Conservation (phyloP, 1,140 invertebrate genomes). For the Calliopsis andreniformis region DNA sequence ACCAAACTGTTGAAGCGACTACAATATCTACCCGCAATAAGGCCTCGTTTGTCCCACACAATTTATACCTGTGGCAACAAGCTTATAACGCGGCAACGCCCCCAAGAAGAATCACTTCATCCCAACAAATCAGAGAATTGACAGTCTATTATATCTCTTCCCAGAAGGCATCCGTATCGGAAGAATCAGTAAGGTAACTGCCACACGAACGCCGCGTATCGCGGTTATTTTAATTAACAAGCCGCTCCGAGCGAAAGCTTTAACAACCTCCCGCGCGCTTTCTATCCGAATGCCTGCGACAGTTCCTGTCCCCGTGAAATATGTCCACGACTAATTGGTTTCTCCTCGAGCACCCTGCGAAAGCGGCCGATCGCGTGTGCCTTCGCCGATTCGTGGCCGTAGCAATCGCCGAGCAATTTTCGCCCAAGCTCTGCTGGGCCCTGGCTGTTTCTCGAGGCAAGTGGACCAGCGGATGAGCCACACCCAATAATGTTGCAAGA, state of each 20-base stretch:
- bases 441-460: not conserved
- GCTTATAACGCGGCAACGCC: too few species aligned
- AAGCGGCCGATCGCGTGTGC: conserved; percentile 22
- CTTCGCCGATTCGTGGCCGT: conserved; percentile 32
- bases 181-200: too few species aligned
- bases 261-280: conserved; percentile 20
- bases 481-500: conserved; percentile 60
- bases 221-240: conserved; percentile 1
- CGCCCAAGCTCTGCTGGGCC: not conserved
- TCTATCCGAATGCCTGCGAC: conserved; percentile 39
- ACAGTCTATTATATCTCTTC: too few species aligned
- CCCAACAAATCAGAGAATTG: too few species aligned
- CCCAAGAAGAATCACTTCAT: too few species aligned
- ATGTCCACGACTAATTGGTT: conserved; percentile 53
- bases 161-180: too few species aligned
- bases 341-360: conserved; percentile 17
- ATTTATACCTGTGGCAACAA: too few species aligned
- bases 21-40: too few species aligned
- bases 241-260: not conserved
- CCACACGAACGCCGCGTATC: not conserved
- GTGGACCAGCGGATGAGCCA: conserved; percentile 46
- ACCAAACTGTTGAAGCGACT: too few species aligned
- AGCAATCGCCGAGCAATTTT: conserved; percentile 27
- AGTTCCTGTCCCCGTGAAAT: conserved; percentile 54
- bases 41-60: too few species aligned